Evolutionary conservation across 2,888 invertebrate genomes (phyloP), one percentile per base, ranked within the genome.

Genomic region (Drosophila infuscata): DNA sequence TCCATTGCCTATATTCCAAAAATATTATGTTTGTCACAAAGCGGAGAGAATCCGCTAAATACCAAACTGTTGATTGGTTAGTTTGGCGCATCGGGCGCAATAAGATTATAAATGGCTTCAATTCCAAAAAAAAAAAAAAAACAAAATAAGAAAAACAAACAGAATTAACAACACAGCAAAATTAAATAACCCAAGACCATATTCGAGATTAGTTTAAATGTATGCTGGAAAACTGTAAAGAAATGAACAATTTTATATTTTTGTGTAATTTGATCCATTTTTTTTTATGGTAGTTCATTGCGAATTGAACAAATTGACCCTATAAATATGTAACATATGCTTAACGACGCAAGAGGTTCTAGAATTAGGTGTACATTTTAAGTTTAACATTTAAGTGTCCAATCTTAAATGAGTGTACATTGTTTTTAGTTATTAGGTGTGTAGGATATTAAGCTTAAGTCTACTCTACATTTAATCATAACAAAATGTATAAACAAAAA

Each of bases 301-400:
- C 52, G 51, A 20, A 58, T 71, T 82, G 63, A 69, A 58, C 67
- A 65, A 54, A 52, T 66, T 73, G 48, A 58, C 57, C 69, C 70
- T 69, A 63, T 61, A 71, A 57, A 64, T 67, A 66, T 69, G 49
- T 76, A 76, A 71, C 57, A 65, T 68, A 68, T 81, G 70, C 70
- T 70, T 76, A 67, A 74, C 59, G 70, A 83, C 76, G 74, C 84
- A 88, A 82, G 91, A 87, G 90, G 91, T 91, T 91, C 79, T 91
- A 91, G 76, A 64, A 52, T 87, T 89, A 87, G 68, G 52, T 69
- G 38, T 85, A 83, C 41, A 52, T 74, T 61, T 54, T 91, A 91
- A 88, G 91, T 68, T 72, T 54, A 81, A 81, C 53, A 68, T 58
- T 60, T 90, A 91, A 87, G 82, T 75, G 52, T 71, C 78, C 78